Evolutionary conservation across 2,888 invertebrate species (phyloP).

Genomic region (Lasius fuliginosus): DNA sequence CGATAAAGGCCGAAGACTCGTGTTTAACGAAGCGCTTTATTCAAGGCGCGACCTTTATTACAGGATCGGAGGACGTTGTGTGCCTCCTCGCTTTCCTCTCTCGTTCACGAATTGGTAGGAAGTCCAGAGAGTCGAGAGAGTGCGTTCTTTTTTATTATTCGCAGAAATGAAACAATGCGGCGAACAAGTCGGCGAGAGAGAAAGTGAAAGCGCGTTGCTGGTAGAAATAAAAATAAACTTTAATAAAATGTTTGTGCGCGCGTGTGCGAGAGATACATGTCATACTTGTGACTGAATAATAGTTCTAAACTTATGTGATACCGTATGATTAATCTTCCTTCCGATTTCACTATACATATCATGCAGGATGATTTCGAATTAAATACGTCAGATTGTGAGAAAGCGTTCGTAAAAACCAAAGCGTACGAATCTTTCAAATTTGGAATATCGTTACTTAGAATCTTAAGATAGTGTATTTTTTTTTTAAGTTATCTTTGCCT

Average conservation of each 20-base stretch:
- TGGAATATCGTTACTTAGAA: background rate
- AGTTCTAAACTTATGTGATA: background rate
- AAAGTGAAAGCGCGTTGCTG: slow-evolving; percentile 44
- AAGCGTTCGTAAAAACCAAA: background rate
- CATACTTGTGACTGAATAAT: slow-evolving; percentile 28
- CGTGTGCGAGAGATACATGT: background rate
- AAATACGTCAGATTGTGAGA: background rate
- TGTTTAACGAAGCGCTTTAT: slow-evolving; percentile 74
- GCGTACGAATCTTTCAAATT: background rate
- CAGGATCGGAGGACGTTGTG: slow-evolving; percentile 57
- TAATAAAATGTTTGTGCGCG: slow-evolving; percentile 20
- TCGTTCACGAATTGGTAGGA: slow-evolving; percentile 37
- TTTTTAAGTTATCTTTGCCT: background rate
- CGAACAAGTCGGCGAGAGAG: slow-evolving; percentile 46
- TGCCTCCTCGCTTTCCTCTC: slow-evolving; percentile 23
- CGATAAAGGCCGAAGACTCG: slow-evolving; percentile 50
- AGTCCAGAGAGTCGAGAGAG: slow-evolving; percentile 11
- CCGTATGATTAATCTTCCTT: background rate
- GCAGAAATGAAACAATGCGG: slow-evolving; percentile 24
- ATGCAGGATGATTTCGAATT: background rate
- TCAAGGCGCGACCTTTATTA: slow-evolving; percentile 69
- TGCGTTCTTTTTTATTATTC: slow-evolving; percentile 56
- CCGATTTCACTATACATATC: background rate
- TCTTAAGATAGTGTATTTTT: background rate
- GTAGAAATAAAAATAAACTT: slow-evolving; percentile 29